Evolutionary conservation across 2,888 invertebrate genomes (phyloP).

Genomic region (Pristionchus exspectatus): DNA sequence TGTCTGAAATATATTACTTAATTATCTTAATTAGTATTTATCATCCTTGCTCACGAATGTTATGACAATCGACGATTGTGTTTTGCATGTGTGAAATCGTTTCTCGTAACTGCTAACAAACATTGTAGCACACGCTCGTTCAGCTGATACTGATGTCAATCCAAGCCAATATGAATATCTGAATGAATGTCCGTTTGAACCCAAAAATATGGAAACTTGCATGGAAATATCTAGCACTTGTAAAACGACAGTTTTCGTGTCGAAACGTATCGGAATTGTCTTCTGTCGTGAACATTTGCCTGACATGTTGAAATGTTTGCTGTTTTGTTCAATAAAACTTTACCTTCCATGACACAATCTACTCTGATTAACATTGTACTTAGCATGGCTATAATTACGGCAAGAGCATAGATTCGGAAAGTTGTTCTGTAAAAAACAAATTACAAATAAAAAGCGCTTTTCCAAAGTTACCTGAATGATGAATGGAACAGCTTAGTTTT

Average conservation of each 20-base stretch:
- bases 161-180: slow-evolving; percentile 6
- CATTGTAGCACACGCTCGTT: background rate
- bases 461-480: background rate
- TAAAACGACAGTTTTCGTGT: background rate
- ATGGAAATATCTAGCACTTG: background rate
- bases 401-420: background rate
- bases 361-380: background rate
- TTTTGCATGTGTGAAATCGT: background rate
- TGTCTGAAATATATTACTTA: background rate
- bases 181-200: background rate
- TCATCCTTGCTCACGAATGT: background rate
- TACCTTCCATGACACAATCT: background rate
- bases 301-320: background rate
- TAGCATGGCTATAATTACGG: background rate
- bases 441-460: no score
- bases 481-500: background rate
- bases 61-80: background rate
- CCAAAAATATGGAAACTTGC: background rate
- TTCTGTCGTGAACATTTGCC: background rate
- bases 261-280: background rate
- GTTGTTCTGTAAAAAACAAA: background rate
- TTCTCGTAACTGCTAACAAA: background rate
- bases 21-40: background rate
- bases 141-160: background rate
- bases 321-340: no score